phyloP scores from a whole-genome alignment of 1,140 invertebrate genomes.

The Caenorhabditis tropicalis region DNA sequence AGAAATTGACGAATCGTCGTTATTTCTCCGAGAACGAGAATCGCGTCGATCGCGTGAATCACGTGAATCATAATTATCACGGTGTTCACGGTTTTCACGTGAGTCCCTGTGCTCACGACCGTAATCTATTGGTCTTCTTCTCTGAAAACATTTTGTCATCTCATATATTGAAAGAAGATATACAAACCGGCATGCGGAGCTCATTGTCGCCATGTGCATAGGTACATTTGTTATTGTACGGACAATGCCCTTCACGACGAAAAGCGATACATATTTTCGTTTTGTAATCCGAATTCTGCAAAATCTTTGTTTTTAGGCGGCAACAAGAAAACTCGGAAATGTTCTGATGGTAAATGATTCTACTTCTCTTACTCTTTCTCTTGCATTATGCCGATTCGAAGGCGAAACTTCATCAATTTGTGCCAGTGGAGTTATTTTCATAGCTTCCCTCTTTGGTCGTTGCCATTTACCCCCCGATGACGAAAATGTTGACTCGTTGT shows the following conservation, averaged over 20 bases:
- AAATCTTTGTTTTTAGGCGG: not conserved
- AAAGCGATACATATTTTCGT: not conserved
- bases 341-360: not conserved
- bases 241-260: not conserved
- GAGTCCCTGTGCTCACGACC: not conserved
- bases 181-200: not conserved
- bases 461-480: not conserved
- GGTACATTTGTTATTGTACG: constrained; percentile 23
- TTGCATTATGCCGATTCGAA: not conserved
- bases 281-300: constrained; percentile 4
- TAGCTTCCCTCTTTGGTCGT: not conserved
- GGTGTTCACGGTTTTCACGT: not conserved
- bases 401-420: constrained; percentile 3
- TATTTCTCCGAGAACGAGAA: not conserved
- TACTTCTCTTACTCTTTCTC: not conserved
- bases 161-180: not conserved
- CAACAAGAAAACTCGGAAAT: not conserved
- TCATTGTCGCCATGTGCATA: constrained; percentile 7
- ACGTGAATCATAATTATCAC: not conserved
- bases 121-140: not conserved
- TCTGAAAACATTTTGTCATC: not conserved
- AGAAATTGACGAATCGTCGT: not conserved
- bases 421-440: constrained; percentile 8
- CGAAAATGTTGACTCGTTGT: not conserved
- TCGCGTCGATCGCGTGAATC: not conserved